Evolutionary conservation across 2,797 vertebrate species (phyloP).

Genomic region (Glyptemys insculpta): DNA sequence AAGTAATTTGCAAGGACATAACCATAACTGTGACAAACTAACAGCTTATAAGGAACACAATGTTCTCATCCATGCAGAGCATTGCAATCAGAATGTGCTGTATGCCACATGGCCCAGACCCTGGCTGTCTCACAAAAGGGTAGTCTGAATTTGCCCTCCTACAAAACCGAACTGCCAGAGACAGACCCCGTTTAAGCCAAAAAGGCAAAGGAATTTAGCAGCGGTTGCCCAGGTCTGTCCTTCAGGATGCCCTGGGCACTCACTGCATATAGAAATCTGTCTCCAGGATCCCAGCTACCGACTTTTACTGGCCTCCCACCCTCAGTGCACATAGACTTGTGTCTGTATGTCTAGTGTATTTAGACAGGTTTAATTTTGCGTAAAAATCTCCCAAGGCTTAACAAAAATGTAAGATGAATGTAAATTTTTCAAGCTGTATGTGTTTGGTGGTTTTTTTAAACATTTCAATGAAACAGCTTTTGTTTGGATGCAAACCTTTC

Average conservation of each 20-base stretch:
- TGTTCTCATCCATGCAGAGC: background rate
- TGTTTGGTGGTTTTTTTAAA: background rate
- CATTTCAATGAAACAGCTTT: background rate
- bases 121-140: fast-evolving
- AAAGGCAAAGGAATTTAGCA: background rate
- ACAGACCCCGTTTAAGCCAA: background rate
- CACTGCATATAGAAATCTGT: conserved; percentile 58
- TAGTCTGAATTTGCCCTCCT: fast-evolving
- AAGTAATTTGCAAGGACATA: fast-evolving
- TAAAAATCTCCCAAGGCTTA: no score
- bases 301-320: conserved; percentile 42
- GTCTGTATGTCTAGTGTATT: no score
- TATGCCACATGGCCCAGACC: background rate
- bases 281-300: conserved; percentile 29
- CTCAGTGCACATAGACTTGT: background rate
- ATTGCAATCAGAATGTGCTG: background rate
- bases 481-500: conserved; percentile 4
- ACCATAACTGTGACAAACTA: background rate
- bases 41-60: background rate
- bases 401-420: background rate
- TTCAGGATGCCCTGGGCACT: background rate
- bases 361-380: background rate
- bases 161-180: background rate
- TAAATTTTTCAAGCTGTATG: background rate
- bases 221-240: background rate